phyloP scores from a whole-genome alignment of 2,888 invertebrate species.

The Nomada ruficornis region DNA sequence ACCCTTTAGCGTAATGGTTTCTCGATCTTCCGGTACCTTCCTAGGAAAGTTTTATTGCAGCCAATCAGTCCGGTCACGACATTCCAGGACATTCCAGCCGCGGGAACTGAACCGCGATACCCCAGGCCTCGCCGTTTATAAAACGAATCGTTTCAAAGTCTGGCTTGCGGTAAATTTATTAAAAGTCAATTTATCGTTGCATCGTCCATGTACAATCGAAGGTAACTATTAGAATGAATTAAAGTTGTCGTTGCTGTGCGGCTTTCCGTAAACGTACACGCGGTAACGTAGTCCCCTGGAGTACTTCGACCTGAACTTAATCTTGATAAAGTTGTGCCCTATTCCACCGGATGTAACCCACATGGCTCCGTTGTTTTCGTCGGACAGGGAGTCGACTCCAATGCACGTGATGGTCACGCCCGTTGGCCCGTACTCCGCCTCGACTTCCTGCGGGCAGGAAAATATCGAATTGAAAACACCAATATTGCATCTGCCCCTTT shows the following conservation, averaged over 20 bases:
- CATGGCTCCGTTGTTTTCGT: constrained; percentile 67
- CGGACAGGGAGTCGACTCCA: constrained; percentile 64
- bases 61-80: constrained; percentile 64
- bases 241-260: constrained; percentile 20
- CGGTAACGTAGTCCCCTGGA: constrained; percentile 68
- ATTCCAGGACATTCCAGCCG: constrained; percentile 29
- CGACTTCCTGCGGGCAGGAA: constrained; percentile 65
- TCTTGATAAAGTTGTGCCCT: constrained; percentile 65
- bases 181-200: too few species aligned
- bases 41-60: constrained; percentile 39
- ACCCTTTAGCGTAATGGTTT: constrained; percentile 63
- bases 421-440: constrained; percentile 71
- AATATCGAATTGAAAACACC: not conserved
- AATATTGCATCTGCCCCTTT: not conserved
- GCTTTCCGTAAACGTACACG: constrained; percentile 71
- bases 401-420: constrained; percentile 71
- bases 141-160: too few species aligned
- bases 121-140: constrained; percentile 4
- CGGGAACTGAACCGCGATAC: constrained; percentile 19
- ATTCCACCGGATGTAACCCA: constrained; percentile 72
- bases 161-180: too few species aligned
- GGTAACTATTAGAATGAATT: not conserved
- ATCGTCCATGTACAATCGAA: not conserved
- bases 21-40: constrained; percentile 48
- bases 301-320: constrained; percentile 71